Base-by-base conservation (phyloP, 2,888 invertebrate genomes). In the Aporophyla lueneburgensis region DNA sequence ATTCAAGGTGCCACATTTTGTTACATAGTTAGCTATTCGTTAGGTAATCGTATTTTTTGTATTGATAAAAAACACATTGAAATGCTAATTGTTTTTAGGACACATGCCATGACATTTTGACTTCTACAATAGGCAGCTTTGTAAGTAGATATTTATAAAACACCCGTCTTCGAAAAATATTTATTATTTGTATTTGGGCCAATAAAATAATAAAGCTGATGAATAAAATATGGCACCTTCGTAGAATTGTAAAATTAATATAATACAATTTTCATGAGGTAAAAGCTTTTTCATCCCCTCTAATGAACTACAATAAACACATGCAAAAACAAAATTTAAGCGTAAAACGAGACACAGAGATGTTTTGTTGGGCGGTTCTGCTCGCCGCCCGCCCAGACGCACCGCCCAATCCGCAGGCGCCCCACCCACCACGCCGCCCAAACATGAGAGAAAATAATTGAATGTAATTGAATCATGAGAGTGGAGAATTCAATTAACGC, bases 401-500 rank as follows among this genome's bases (percentile, higher is more conserved):
- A 85, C 95, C 95, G 95, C 95, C 95, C 93, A 93, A 91, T 89
- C 90, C 85, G 84, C 84, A 71, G 81, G 58, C 87, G 91, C 90
- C 89, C 94, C 95, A 95, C 96, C 95, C 92, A 92, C 84, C 86
- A 80, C 80, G 84, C 93, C 92, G 92, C 92, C 93, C 93, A 92
- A 83, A 87, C 82, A 87, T 66, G 74, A 80, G 88, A 89, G 85
- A 80, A 89, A 90, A 93, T 96, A 95, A 96, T 95, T 95, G 94
- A 93, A 89, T 89, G 91, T 96, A 95, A 96, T 95, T 94, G 92
- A 95, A 95, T 95, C 93, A 94, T 90, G 91, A 89, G 90, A 78
- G 85, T 84, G 84, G 86, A 90, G 90, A 92, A 96, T 96, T 95
- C 93, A 95, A 95, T 96, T 96, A 95, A 90, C 84, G 84, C 84